Conservation (phyloP, 2,797 vertebrate species). For the Fratercula arctica region DNA sequence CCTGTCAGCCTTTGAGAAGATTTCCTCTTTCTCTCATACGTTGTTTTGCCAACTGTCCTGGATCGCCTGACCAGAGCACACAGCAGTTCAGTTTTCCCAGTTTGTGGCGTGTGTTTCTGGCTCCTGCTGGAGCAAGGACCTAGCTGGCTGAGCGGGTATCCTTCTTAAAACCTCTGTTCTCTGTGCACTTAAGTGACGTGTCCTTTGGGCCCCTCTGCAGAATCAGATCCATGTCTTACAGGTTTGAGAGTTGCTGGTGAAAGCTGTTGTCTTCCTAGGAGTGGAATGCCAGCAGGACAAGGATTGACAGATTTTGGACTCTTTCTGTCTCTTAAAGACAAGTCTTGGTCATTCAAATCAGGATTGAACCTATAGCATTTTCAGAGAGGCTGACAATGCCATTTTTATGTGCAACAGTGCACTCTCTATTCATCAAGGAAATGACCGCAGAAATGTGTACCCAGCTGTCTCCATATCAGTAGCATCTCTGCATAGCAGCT, state of each 20-base stretch:
- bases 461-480: conserved; percentile 60
- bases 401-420: conserved; percentile 65
- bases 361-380: background rate
- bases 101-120: background rate
- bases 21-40: background rate
- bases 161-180: background rate
- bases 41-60: background rate
- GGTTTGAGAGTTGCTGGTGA: background rate
- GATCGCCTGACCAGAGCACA: background rate
- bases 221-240: background rate
- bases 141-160: background rate
- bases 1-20: background rate
- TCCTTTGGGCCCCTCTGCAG: background rate
- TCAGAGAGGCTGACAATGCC: conserved; percentile 48
- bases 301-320: background rate
- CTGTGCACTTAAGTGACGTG: background rate
- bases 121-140: background rate
- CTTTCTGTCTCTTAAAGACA: background rate
- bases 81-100: background rate
- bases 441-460: conserved; percentile 56
- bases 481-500: conserved; percentile 57
- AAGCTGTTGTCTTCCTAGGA: background rate
- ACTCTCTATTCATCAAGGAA: conserved; percentile 59
- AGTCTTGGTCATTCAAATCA: background rate
- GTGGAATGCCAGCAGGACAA: background rate